Evolutionary conservation across 2,113 vertebrate species (phyloP), one percentile per base, ranked within the genome.

Genomic region (Heterotilapia buettikoferi): DNA sequence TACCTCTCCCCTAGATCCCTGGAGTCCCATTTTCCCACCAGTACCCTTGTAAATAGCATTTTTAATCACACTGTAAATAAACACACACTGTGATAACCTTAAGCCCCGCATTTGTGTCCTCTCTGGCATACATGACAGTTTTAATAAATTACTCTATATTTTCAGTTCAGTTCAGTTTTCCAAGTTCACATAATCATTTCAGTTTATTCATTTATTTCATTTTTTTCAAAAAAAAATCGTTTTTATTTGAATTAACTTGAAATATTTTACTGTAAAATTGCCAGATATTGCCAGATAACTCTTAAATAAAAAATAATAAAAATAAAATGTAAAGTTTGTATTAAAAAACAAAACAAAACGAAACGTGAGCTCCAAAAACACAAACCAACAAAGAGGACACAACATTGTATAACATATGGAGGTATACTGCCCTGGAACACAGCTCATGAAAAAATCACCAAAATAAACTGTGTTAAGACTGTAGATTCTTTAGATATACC

Each of bases 401-500:
- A 2, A 9, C 26, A 59, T 16, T 18, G 14, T 6, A 59, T 9
- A 31, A 59, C 26, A 31, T 31, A 14, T 59, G 13, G 56, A 16
- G 56, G 13, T 8, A 5, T 14, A 59, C 56, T 0, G n/a, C 2
- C 0, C 45, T 3, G 45, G 45, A 57, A 29, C 7, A 57, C 12
- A 16, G 56, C 56, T 29, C 4, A 0, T 57, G 56, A 29, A 57
- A 57, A 8, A 57, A 26, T 26, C 54, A 57, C 24, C 54, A 57
- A 57, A 57, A 53, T n/a, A 10, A 53, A 52, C 18, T 50, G 47
- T 52, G 47, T 52, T 5, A 36, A 36, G 36, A 36, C 7, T 33
- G 33, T 33, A 9, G 50, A n/a, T 52, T 52, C 50, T 52, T 52
- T 52, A 52, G 2, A 52, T 40, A 5, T 40, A 50, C 54, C 54